A percentile compares a stretch with the other conserved stretches of the same genome.
Conservation (phyloP, 2,888 invertebrate species). For the Nesidiocoris tenuis region DNA sequence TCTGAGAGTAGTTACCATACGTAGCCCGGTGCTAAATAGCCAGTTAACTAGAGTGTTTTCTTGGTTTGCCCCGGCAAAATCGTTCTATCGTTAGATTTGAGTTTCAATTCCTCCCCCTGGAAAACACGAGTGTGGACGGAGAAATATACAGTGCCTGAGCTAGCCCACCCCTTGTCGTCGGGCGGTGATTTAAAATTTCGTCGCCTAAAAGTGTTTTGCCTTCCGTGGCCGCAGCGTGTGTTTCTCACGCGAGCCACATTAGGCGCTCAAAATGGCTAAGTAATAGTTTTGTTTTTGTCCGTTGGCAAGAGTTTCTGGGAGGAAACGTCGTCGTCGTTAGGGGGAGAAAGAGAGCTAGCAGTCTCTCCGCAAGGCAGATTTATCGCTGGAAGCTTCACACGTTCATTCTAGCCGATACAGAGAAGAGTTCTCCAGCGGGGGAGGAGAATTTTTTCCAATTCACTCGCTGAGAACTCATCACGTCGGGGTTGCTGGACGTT, state of each 20-base stretch:
- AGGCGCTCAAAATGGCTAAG: conserved; percentile 32
- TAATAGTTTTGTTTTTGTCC: conserved; percentile 35
- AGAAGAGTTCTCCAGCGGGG: neutral
- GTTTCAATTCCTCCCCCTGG: no score
- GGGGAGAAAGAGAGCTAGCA: neutral
- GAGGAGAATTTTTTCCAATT: neutral
- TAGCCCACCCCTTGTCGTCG: neutral
- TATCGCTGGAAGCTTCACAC: neutral
- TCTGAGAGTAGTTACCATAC: no score
- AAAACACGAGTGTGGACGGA: neutral
- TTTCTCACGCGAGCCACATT: conserved; percentile 18
- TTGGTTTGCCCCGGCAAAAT: no score
- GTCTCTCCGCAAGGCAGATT: neutral
- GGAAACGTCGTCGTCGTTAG: neutral
- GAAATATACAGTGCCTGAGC: neutral
- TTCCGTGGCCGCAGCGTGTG: neutral
- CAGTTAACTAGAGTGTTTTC: no score
- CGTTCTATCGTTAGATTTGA: no score
- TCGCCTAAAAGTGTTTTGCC: conserved; percentile 22
- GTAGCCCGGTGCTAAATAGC: no score
- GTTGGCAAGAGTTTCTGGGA: conserved; percentile 9
- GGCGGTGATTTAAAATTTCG: conserved; percentile 25
- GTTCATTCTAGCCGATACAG: neutral
- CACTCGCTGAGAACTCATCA: no score
- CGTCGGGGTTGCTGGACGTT: no score